Percentiles rank a stretch among this genome's conserved stretches.
Conservation (phyloP, 2,113 vertebrate species). For the Parus major region DNA sequence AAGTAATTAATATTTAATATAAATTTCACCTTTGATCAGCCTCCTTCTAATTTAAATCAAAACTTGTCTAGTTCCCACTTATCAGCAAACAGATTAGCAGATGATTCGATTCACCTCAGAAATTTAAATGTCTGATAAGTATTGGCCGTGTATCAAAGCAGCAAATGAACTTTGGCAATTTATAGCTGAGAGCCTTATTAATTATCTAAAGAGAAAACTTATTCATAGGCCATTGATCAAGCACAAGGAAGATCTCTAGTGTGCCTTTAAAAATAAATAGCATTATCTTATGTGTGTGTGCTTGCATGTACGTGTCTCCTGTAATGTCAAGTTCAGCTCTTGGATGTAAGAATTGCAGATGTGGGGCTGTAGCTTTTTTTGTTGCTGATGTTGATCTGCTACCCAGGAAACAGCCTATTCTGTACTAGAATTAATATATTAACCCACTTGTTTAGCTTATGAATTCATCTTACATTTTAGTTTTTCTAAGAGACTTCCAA, state of each 20-base stretch:
- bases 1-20: slow-evolving; percentile 13
- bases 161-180: neutral
- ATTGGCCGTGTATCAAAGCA: neutral
- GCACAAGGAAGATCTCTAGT: neutral
- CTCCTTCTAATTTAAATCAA: neutral
- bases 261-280: neutral
- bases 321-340: neutral
- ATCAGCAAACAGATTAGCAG: neutral
- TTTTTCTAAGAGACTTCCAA: neutral
- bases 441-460: neutral
- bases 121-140: neutral
- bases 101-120: neutral
- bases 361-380: neutral
- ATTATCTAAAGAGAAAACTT: neutral
- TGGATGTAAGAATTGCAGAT: neutral
- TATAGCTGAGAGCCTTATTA: neutral
- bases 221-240: neutral
- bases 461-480: neutral
- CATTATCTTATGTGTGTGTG: fast-evolving
- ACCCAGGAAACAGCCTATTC: neutral
- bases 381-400: neutral
- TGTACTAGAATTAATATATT: neutral
- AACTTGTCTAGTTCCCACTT: neutral
- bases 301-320: neutral
- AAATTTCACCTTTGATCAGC: neutral